These are phyloP conservation scores for Lydus trimaculatus DNA, from an alignment of 2,888 invertebrate genomes.

Conservation along the genomic window DNA sequence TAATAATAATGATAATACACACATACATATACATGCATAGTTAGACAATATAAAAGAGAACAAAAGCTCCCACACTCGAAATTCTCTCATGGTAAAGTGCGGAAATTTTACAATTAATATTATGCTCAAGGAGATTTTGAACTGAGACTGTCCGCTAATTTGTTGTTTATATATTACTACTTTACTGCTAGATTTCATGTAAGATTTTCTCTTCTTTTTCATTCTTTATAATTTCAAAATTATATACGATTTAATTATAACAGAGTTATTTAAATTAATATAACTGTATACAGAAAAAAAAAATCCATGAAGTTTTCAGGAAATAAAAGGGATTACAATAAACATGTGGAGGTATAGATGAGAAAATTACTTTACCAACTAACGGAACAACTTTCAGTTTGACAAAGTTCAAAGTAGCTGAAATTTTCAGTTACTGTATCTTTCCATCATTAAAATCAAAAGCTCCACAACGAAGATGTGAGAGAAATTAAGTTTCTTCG, in stretches of 20 bases:
- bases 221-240: not conserved
- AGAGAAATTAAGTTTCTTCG: no score
- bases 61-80: slow-evolving; percentile 54
- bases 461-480: no score
- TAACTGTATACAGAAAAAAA: not conserved
- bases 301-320: not conserved
- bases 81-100: slow-evolving; percentile 52
- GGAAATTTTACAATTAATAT: slow-evolving; percentile 54
- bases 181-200: not conserved
- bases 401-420: no score
- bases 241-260: not conserved
- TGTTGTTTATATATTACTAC: not conserved
- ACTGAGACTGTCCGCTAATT: slow-evolving; percentile 32
- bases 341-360: no score
- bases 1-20: not conserved
- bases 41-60: slow-evolving; percentile 27
- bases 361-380: no score
- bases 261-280: not conserved
- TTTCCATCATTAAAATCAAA: no score
- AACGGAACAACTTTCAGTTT: no score
- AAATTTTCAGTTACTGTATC: no score
- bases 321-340: not conserved
- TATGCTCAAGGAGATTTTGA: slow-evolving; percentile 55
- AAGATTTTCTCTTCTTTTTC: not conserved
- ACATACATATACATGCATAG: not conserved